Percentiles rank a stretch among this genome's conserved stretches.
Conservation (phyloP, 2,888 invertebrate species). For the Phanerotoma sp. region DNA sequence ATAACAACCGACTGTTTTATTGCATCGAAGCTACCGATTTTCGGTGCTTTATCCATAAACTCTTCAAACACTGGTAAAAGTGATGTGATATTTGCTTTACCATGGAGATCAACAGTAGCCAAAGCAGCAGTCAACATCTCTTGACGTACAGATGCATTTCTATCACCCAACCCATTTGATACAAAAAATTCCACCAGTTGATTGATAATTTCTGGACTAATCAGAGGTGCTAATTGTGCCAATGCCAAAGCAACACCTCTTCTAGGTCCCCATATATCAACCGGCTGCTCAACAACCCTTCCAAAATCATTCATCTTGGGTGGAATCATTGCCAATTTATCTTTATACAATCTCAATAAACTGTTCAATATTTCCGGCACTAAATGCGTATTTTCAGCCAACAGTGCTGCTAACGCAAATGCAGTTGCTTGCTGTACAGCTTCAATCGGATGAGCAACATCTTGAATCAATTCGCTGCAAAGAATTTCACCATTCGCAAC, state of each 20-base stretch:
- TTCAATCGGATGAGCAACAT: constrained; percentile 79
- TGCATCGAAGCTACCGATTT: constrained; percentile 85
- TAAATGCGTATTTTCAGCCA: constrained; percentile 61
- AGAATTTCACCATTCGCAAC: constrained; percentile 59
- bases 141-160: constrained; percentile 76
- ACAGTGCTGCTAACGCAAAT: constrained; percentile 71
- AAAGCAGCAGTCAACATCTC: constrained; percentile 95
- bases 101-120: constrained; percentile 87
- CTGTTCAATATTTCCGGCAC: constrained; percentile 64
- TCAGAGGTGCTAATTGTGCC: constrained; percentile 74
- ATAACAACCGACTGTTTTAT: constrained; percentile 96
- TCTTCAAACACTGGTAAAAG: constrained; percentile 90
- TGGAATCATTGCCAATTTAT: constrained; percentile 78
- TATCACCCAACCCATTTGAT: constrained; percentile 81
- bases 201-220: constrained; percentile 69
- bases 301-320: constrained; percentile 90
- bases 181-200: constrained; percentile 81
- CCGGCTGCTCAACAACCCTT: constrained; percentile 77
- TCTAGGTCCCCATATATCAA: constrained; percentile 90
- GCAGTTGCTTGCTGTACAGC: constrained; percentile 84
- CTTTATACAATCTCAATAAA: constrained; percentile 73
- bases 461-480: constrained; percentile 64
- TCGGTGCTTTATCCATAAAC: constrained; percentile 90
- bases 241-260: constrained; percentile 86
- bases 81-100: constrained; percentile 70